Conservation (phyloP, 2,113 vertebrate genomes). For the Lathamus discolor region DNA sequence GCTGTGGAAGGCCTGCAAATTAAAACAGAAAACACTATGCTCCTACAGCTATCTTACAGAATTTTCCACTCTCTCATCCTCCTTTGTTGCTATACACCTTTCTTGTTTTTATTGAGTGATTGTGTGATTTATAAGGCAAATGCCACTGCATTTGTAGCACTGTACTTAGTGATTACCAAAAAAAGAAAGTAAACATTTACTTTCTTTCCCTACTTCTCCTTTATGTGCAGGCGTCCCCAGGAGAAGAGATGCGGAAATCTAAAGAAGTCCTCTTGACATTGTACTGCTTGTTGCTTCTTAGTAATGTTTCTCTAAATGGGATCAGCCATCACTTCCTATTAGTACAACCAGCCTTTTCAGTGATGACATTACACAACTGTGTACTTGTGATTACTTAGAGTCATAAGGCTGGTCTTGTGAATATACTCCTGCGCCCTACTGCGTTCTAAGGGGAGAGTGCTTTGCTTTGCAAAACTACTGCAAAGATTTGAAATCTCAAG, state of each 20-base stretch:
- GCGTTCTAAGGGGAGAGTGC: background rate
- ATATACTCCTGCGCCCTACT: constrained; percentile 37
- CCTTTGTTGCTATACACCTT: background rate
- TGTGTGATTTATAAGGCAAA: constrained; percentile 45
- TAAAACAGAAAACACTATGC: background rate
- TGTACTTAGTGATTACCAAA: background rate
- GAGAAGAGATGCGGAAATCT: constrained; percentile 45
- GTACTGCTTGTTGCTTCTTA: constrained; percentile 18
- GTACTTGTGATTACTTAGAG: constrained; percentile 63
- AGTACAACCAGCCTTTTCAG: constrained; percentile 69
- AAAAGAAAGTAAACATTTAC: constrained; percentile 25
- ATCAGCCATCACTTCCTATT: constrained; percentile 75
- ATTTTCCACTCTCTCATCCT: constrained; percentile 12
- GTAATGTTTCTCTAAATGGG: constrained; percentile 64
- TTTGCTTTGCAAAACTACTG: constrained; percentile 56
- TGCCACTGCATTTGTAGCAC: constrained; percentile 1
- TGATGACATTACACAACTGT: constrained; percentile 44
- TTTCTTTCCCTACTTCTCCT: constrained; percentile 4
- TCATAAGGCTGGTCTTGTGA: constrained; percentile 65
- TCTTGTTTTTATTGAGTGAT: constrained; percentile 28
- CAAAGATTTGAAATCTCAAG: constrained; percentile 35
- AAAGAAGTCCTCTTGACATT: constrained; percentile 53
- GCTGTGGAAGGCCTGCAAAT: background rate
- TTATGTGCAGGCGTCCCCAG: constrained; percentile 16
- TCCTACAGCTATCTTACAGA: background rate